Conservation (phyloP, 2,888 invertebrate genomes). For the Cordylochernes scorpioides region DNA sequence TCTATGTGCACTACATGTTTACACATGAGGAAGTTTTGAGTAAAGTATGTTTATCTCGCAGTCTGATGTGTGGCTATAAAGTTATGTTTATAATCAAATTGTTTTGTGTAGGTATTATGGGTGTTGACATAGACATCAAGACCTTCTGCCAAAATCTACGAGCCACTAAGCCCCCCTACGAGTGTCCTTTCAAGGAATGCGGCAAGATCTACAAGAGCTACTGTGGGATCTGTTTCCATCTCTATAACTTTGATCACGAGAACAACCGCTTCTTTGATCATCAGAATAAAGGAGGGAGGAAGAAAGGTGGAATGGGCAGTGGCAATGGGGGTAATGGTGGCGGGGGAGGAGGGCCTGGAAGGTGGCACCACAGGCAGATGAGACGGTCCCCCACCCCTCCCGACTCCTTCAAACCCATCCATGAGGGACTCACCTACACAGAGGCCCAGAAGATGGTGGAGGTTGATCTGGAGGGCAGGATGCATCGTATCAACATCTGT, state of each 20-base stretch:
- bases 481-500: conserved; percentile 32
- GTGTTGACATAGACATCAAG: conserved; percentile 55
- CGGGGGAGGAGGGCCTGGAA: conserved; percentile 7
- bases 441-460: conserved; percentile 61
- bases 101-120: too few species aligned
- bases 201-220: conserved; percentile 60
- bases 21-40: too few species aligned
- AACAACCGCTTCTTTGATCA: too few species aligned
- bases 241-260: conserved; percentile 58
- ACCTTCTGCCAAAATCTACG: conserved; percentile 57
- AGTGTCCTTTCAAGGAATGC: conserved; percentile 58
- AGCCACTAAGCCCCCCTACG: conserved; percentile 55
- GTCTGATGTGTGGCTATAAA: too few species aligned
- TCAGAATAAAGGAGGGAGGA: too few species aligned
- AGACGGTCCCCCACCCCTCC: conserved; percentile 21
- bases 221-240: conserved; percentile 56
- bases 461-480: conserved; percentile 55
- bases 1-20: too few species aligned
- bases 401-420: conserved; percentile 20
- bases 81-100: too few species aligned
- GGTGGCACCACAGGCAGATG: conserved; percentile 18
- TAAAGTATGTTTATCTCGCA: too few species aligned
- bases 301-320: too few species aligned
- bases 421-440: conserved; percentile 48
- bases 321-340: not conserved